These are phyloP conservation scores for Diadumene lineata DNA, from an alignment of 92 coral and sea anemone species.

Conservation along the genomic window DNA sequence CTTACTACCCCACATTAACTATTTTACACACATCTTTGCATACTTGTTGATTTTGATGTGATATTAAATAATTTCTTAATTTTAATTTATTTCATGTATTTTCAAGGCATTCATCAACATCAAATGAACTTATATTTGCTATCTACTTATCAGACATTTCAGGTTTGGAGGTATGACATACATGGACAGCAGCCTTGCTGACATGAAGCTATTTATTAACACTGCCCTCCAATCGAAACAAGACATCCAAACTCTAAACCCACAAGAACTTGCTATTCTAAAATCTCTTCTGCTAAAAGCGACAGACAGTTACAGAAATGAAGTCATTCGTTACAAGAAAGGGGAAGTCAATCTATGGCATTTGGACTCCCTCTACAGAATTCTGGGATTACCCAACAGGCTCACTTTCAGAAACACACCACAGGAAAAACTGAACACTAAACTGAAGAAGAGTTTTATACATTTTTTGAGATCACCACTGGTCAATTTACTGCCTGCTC, in stretches of 20 bases:
- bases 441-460: constrained; percentile 10
- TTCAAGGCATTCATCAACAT: too few relatives aligned
- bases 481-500: constrained; percentile 60
- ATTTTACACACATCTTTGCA: too few relatives aligned
- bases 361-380: constrained; percentile 71
- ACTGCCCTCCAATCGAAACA: constrained; percentile 20
- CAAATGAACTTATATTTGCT: too few relatives aligned
- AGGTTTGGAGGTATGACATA: constrained; percentile 77
- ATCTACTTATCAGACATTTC: constrained; percentile 56
- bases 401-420: constrained; percentile 46
- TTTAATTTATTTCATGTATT: too few relatives aligned
- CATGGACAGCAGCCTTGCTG: constrained; percentile 67
- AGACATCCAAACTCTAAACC: not conserved
- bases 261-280: constrained; percentile 22
- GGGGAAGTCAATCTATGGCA: constrained; percentile 74
- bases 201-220: constrained; percentile 61
- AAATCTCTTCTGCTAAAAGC: constrained; percentile 44
- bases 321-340: constrained; percentile 62
- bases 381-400: constrained; percentile 52
- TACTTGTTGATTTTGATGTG: too few relatives aligned
- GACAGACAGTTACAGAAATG: constrained; percentile 52
- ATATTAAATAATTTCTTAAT: too few relatives aligned
- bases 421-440: constrained; percentile 18
- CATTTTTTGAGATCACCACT: constrained; percentile 47
- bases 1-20: too few relatives aligned